Evolutionary conservation across 2,113 vertebrate genomes (phyloP), one percentile per base, ranked within the genome.

Genomic region (Cyanoramphus novaezelandiae): DNA sequence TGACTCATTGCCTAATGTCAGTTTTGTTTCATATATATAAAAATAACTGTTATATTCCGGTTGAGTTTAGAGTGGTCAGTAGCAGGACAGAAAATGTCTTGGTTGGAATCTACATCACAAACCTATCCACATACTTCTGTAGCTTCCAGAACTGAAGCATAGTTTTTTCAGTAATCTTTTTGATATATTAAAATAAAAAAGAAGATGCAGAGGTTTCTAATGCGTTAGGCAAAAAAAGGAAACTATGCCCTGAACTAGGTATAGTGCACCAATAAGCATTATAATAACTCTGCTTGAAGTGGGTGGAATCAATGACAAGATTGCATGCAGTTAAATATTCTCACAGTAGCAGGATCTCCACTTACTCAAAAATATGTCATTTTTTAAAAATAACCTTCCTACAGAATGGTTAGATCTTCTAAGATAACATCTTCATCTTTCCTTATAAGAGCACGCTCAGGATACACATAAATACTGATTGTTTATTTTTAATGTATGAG

Each of bases 401-500:
- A 49, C 35, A 97, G 46, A 90, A 86, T 37, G 8, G 14, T 75
- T 72, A 70, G 43, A 52, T 81, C 33, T 79, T 87, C 75, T 88
- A 41, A 90, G 68, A 67, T 25, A 49, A 64, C 18, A 44, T 91
- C 24, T 71, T 93, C 2, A 1, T 90, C 50, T 88, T 69, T 86
- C 72, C 72, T 88, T 92, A 10, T 69, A 84, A 84, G 43, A 86
- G 37, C 50, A 81, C 13, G 46, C 24, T 90, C 69, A 92, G 69
- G 41, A 83, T 93, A 82, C 43, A 88, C 31, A 72, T 84, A 95
- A 96, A 96, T 92, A 97, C 92, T 95, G 93, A 93, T 90, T 0
- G 11, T 62, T 65, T 95, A 86, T 92, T 96, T 97, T 94, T 78
- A 92, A 84, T 86, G 17, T 64, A 86, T 96, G 92, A 94, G 83